Conservation (phyloP, 2,888 invertebrate genomes). For the Lingula anatina region DNA sequence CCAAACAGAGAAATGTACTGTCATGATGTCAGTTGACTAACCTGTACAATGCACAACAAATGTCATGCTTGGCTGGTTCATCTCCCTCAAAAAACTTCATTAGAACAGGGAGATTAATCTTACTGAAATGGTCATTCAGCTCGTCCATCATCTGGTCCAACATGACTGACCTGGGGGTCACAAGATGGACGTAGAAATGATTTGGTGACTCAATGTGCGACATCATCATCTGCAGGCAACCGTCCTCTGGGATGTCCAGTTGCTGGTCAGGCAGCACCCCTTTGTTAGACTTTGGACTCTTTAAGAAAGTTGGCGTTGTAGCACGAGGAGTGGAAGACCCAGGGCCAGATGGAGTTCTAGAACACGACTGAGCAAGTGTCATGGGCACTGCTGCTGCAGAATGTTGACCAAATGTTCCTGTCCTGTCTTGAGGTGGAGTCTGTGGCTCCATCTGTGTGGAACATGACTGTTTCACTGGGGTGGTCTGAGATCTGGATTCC, state of each 20-base stretch:
- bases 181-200: constrained; percentile 33
- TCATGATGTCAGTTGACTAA: too few relatives aligned
- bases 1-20: too few relatives aligned
- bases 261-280: neutral
- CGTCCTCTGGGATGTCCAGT: neutral
- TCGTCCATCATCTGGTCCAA: constrained; percentile 23
- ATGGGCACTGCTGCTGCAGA: too few relatives aligned
- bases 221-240: constrained; percentile 20
- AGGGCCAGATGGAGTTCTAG: neutral
- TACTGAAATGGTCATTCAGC: constrained; percentile 20
- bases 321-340: neutral
- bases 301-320: neutral
- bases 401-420: too few relatives aligned
- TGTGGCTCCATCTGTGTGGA: neutral
- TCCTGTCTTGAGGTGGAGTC: too few relatives aligned
- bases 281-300: too few relatives aligned
- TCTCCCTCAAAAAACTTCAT: constrained; percentile 17
- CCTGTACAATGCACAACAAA: constrained; percentile 87
- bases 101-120: constrained; percentile 16
- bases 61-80: constrained; percentile 59
- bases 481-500: neutral
- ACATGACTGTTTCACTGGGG: neutral
- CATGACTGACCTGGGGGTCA: constrained; percentile 18
- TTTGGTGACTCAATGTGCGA: constrained; percentile 31
- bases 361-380: too few relatives aligned